Conservation (phyloP, 2,113 vertebrate species). For the Colaptes auratus region DNA sequence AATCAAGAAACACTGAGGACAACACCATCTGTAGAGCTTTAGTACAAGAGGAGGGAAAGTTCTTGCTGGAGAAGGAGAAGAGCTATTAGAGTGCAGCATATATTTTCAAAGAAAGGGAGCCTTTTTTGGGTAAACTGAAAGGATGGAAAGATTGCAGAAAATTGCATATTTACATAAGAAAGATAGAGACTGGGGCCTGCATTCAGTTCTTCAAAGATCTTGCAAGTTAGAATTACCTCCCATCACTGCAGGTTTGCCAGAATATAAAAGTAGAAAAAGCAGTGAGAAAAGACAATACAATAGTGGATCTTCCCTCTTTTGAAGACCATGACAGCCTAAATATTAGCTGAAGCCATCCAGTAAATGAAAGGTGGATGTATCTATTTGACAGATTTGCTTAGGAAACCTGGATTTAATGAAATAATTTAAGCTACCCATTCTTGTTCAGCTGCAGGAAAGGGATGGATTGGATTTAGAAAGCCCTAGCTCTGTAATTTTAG, state of each 20-base stretch:
- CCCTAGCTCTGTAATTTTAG: background rate
- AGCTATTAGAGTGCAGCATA: background rate
- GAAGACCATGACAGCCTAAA: constrained; percentile 2
- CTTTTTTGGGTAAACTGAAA: background rate
- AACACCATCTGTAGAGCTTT: background rate
- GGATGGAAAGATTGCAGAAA: background rate
- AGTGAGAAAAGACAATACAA: background rate
- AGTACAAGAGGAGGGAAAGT: background rate
- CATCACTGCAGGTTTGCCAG: background rate
- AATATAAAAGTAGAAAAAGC: background rate
- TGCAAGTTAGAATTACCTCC: constrained; percentile 12
- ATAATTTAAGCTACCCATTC: background rate
- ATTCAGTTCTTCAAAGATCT: background rate
- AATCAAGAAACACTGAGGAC: background rate
- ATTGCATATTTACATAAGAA: background rate
- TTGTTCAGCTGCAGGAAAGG: background rate
- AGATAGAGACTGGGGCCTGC: background rate
- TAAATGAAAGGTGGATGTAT: background rate
- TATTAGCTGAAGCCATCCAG: background rate
- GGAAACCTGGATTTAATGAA: constrained; percentile 11
- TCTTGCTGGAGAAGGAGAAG: background rate
- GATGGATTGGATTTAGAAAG: background rate
- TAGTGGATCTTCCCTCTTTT: background rate
- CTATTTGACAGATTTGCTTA: constrained; percentile 14
- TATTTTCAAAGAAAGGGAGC: background rate